Conservation (phyloP, 2,888 invertebrate genomes). For the Drosophila mimica region DNA sequence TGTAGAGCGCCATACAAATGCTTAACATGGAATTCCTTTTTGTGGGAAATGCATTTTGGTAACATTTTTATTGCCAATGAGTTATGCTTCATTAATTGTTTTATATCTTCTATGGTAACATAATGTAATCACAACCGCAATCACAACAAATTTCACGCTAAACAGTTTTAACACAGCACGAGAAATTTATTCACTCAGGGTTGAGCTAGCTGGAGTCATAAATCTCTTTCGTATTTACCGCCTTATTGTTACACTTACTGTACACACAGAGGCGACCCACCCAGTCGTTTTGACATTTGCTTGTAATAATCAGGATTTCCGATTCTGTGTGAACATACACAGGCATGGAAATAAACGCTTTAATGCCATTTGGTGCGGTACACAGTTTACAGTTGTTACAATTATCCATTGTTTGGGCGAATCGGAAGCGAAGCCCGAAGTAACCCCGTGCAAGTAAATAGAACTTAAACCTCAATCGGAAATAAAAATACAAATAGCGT, state of each 20-base stretch:
- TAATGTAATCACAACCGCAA: slow-evolving; percentile 67
- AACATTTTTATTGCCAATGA: slow-evolving; percentile 54
- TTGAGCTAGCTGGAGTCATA: slow-evolving; percentile 56
- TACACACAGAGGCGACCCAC: slow-evolving; percentile 44
- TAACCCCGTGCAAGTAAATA: slow-evolving; percentile 62
- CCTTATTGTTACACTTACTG: slow-evolving; percentile 54
- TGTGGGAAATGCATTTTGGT: slow-evolving; percentile 51
- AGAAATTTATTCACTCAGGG: slow-evolving; percentile 54
- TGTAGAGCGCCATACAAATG: slow-evolving; percentile 50
- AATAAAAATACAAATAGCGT: slow-evolving; percentile 37
- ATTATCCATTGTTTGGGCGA: slow-evolving; percentile 69
- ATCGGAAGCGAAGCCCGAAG: slow-evolving; percentile 48
- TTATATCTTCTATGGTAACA: slow-evolving; percentile 51
- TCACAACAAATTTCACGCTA: slow-evolving; percentile 80
- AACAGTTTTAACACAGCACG: slow-evolving; percentile 67
- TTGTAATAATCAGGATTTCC: slow-evolving; percentile 77
- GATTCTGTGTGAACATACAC: slow-evolving; percentile 51
- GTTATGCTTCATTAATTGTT: slow-evolving; percentile 62
- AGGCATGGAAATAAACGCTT: slow-evolving; percentile 66
- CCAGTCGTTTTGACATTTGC: slow-evolving; percentile 76
- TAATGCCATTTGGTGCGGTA: slow-evolving; percentile 73
- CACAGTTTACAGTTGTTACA: slow-evolving; percentile 77
- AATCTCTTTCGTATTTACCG: slow-evolving; percentile 70
- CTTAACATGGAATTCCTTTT: slow-evolving; percentile 70
- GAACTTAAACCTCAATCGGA: slow-evolving; percentile 24